phyloP scores from a whole-genome alignment of 2,113 vertebrate species.

The Neogale vison region DNA sequence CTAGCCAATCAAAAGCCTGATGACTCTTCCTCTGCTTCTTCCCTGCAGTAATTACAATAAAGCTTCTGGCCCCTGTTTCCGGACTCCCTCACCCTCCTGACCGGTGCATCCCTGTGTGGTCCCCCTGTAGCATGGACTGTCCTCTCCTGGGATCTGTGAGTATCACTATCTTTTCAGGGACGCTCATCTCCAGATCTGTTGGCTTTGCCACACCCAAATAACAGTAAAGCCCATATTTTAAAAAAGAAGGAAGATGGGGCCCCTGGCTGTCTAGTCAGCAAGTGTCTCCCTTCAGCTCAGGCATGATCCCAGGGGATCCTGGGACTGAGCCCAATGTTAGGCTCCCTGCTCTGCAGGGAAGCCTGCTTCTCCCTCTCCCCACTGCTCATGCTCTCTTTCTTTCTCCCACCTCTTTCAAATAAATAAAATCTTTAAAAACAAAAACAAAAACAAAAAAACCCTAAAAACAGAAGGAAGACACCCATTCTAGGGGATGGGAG shows the following conservation, averaged over 20 bases:
- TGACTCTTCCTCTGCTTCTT: not conserved
- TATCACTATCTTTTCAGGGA: not conserved
- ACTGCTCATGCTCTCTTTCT: not conserved
- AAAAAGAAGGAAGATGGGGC: not conserved
- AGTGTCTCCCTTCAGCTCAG: not conserved
- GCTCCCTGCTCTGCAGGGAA: not conserved
- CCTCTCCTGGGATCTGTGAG: not conserved
- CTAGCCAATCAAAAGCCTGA: not conserved
- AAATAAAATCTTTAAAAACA: not conserved
- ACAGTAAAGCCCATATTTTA: not conserved
- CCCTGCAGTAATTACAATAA: not conserved
- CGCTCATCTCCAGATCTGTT: not conserved
- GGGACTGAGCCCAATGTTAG: not conserved
- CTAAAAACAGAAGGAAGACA: not conserved
- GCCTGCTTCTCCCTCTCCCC: not conserved
- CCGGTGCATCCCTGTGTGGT: not conserved
- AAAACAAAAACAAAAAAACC: not conserved
- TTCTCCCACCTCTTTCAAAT: not conserved
- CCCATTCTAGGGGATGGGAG: not conserved
- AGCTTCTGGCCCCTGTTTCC: not conserved
- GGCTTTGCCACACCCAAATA: not conserved
- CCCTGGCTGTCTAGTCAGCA: not conserved
- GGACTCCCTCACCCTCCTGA: not conserved
- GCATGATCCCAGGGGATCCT: not conserved
- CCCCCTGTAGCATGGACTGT: fast-evolving